Percentiles rank a stretch among this genome's conserved stretches.
These are phyloP conservation scores for Sphenopsis melanotis DNA, from an alignment of 2,797 vertebrate species.

Conservation along the genomic window DNA sequence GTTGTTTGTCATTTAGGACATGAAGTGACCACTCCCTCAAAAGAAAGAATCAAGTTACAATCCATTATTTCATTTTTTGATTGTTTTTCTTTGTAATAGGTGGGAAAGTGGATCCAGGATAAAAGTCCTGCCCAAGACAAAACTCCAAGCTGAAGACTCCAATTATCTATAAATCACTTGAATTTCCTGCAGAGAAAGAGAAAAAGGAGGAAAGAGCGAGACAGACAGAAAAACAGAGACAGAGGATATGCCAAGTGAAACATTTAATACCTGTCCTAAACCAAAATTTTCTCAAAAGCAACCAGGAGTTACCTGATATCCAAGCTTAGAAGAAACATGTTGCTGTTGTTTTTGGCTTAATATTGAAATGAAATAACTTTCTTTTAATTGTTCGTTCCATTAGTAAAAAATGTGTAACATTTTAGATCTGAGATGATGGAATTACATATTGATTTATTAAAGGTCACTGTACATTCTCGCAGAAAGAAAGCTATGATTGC, in stretches of 20 bases:
- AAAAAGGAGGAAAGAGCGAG: slow-evolving; percentile 53
- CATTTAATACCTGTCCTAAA: slow-evolving; percentile 45
- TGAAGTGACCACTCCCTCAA: slow-evolving; percentile 66
- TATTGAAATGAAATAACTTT: neutral
- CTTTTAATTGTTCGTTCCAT: neutral
- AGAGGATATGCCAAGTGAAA: slow-evolving; percentile 60
- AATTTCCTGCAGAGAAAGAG: slow-evolving; percentile 67
- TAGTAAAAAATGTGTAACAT: neutral
- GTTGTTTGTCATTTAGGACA: slow-evolving; percentile 73
- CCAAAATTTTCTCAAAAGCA: slow-evolving; percentile 11
- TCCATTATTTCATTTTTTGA: slow-evolving; percentile 76
- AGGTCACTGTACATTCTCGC: neutral
- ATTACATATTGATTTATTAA: neutral
- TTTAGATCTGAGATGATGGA: neutral
- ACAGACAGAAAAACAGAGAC: slow-evolving; percentile 50
- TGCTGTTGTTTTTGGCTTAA: neutral
- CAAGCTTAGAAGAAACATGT: neutral
- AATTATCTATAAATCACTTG: slow-evolving; percentile 89
- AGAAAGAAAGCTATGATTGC: neutral
- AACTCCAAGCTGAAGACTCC: slow-evolving; percentile 79
- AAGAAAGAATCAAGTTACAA: slow-evolving; percentile 73
- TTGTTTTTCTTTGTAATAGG: slow-evolving; percentile 81
- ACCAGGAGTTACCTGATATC: neutral
- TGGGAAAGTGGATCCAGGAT: slow-evolving; percentile 80
- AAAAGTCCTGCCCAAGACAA: slow-evolving; percentile 78